Base-by-base conservation (phyloP, 2,888 invertebrate species). In the Agrotis ipsilon region DNA sequence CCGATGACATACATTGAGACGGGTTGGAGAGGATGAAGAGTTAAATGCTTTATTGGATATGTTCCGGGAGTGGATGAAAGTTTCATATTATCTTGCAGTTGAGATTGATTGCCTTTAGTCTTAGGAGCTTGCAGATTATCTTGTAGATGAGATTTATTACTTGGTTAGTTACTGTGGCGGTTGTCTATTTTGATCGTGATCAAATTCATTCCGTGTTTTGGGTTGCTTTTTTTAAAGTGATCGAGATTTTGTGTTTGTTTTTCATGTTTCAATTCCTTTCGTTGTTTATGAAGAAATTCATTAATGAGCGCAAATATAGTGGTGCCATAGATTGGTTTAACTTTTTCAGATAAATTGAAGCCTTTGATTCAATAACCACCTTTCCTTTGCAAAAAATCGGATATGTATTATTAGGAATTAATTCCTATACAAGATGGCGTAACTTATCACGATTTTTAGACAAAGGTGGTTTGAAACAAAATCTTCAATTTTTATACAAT, bases 1-100 rank as follows among this genome's bases (percentile, higher is more conserved):
- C 78, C 58, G 63, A 84, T 81, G 84, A 55, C 84, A 78, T 55
- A 81, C 74, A 84, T 84, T 51, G 57, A n/a, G 71, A 84, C 82
- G 64, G 63, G 82, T 79, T 83, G 46, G 48, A 45, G 27, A 52
- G 54, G 72, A 67, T 16, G 62, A 60, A 21, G 24, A n/a, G n/a
- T n/a, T 32, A 5, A 18, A 72, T 58, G n/a, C 13, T 55, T 27
- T 45, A 21, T 19, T 39, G 39, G 13, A 27, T 52, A 6, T 27
- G 75, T 54, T 62, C 46, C 18, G 21, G 49, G 39, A 59, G 27
- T 49, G 11, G 27, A 45, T 21, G 61, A 48, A 57, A 52, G 52
- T 54, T 67, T 55, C 16, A 63, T 45, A 59, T n/a, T 14, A 60
- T 60, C 19, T 21, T 16, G 14, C 16, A 54, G 58, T 58, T 45